These are phyloP conservation scores for Regulus satrapa DNA, from an alignment of 2,113 vertebrate genomes.

Conservation along the genomic window DNA sequence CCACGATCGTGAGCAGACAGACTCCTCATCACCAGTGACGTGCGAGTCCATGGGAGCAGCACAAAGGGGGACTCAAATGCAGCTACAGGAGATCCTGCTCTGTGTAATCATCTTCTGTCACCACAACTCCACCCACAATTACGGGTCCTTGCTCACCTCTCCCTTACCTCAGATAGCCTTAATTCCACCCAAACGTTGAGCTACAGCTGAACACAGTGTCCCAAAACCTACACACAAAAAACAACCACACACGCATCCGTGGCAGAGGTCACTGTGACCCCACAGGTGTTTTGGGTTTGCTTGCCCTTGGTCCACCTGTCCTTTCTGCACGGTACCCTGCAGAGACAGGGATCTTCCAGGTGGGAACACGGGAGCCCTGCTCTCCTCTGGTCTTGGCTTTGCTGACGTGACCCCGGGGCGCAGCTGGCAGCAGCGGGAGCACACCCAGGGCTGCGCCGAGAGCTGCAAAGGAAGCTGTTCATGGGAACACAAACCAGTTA, in stretches of 20 bases:
- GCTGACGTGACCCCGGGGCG: rapidly evolving
- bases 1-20: background rate
- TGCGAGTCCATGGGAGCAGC: rapidly evolving
- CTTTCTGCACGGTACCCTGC: background rate
- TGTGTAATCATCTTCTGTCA: background rate
- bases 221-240: rapidly evolving
- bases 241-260: rapidly evolving
- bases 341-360: background rate
- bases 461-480: background rate
- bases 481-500: background rate
- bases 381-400: background rate
- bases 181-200: background rate
- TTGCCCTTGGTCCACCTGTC: rapidly evolving
- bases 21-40: rapidly evolving
- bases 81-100: background rate
- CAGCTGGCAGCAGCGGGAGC: background rate
- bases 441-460: rapidly evolving
- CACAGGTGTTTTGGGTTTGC: background rate
- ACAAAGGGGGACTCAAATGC: background rate
- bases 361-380: background rate
- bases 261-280: rapidly evolving
- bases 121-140: background rate
- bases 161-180: background rate
- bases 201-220: rapidly evolving
- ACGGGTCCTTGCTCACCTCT: background rate